Evolutionary conservation across 2,888 invertebrate species (phyloP).

Genomic region (Eupithecia insigniata): DNA sequence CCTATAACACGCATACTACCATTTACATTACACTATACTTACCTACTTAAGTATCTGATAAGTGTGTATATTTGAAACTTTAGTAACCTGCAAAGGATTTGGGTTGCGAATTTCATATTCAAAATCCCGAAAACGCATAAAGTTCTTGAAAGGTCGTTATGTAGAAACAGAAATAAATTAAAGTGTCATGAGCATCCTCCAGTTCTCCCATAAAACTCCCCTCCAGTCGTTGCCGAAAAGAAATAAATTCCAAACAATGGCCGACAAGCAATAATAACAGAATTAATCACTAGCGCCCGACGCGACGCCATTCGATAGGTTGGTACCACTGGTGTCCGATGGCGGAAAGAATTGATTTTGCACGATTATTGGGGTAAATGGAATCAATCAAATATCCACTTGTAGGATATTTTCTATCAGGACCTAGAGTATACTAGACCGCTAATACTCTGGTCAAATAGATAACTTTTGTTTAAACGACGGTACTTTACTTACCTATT

Average conservation of each 20-base stretch:
- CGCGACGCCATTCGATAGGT: conserved; percentile 16
- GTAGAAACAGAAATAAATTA: conserved; percentile 10
- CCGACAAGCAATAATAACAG: conserved; percentile 27
- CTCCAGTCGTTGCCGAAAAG: conserved; percentile 20
- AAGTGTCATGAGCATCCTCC: conserved; percentile 8
- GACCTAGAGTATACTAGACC: not conserved
- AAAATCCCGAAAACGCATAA: not conserved
- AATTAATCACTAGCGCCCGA: conserved; percentile 21
- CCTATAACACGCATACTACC: too few species aligned
- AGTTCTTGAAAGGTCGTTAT: not conserved
- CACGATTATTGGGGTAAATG: conserved; percentile 27
- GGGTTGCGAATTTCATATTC: not conserved
- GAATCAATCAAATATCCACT: conserved; percentile 1
- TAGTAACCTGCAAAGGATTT: not conserved
- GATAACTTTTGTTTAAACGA: too few species aligned
- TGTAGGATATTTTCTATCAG: not conserved
- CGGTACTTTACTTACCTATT: too few species aligned
- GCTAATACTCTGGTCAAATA: too few species aligned
- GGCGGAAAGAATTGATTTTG: conserved; percentile 35
- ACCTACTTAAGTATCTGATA: too few species aligned
- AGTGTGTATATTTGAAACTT: too few species aligned
- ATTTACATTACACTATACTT: too few species aligned
- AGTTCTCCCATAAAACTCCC: conserved; percentile 1
- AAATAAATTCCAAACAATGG: conserved; percentile 32
- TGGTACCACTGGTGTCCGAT: conserved; percentile 30